Percentiles rank a stretch among this genome's conserved stretches.
These are phyloP conservation scores for Baronia brevicornis DNA, from an alignment of 2,888 invertebrate species.

Conservation along the genomic window DNA sequence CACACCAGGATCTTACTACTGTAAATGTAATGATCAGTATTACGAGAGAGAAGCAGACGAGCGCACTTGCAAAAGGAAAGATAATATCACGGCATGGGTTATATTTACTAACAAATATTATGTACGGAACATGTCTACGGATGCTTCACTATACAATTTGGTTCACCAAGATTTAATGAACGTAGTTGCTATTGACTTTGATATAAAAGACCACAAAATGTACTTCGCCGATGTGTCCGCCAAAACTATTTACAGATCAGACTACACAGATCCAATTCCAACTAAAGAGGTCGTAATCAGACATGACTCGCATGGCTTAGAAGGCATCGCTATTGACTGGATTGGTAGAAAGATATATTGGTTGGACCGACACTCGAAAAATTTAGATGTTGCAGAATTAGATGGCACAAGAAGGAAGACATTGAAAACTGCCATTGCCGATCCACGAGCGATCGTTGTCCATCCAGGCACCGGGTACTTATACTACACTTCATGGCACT, in stretches of 20 bases:
- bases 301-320: constrained; percentile 96
- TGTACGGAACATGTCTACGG: constrained; percentile 94
- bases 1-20: constrained; percentile 95
- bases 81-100: constrained; percentile 88
- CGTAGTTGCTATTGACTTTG: constrained; percentile 97
- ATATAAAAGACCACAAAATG: constrained; percentile 86
- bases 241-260: constrained; percentile 91
- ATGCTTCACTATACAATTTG: constrained; percentile 88
- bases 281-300: constrained; percentile 89
- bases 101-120: constrained; percentile 98
- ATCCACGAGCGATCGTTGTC: constrained; percentile 95
- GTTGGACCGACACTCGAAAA: constrained; percentile 96
- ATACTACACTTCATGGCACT: constrained; percentile 97
- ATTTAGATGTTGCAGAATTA: constrained; percentile 95
- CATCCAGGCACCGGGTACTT: constrained; percentile 96
- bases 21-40: constrained; percentile 95
- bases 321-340: constrained; percentile 98
- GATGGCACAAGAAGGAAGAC: constrained; percentile 95
- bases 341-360: constrained; percentile 96
- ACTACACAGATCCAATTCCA: constrained; percentile 74
- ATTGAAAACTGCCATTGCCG: constrained; percentile 89
- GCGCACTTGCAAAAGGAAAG: constrained; percentile 92
- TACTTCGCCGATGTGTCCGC: constrained; percentile 98
- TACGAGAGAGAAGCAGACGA: constrained; percentile 92
- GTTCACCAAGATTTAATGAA: constrained; percentile 97